A percentile compares a stretch with the other conserved stretches of the same genome.
These are phyloP conservation scores for Beris morrisii DNA, from an alignment of 2,888 invertebrate genomes.

Conservation along the genomic window DNA sequence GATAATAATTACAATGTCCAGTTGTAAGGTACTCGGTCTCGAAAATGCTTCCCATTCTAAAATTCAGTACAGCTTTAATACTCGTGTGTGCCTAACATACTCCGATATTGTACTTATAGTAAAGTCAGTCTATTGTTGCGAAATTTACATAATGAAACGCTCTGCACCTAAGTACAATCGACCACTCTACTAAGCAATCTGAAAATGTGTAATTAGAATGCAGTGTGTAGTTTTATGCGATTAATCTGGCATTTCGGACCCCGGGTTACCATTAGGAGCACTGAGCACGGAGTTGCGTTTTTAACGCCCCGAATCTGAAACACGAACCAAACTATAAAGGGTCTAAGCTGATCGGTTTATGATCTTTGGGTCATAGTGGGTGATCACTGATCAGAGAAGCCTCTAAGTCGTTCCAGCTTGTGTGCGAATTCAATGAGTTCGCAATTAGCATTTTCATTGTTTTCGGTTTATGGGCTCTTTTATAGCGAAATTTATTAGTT, in stretches of 20 bases:
- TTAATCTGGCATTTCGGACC: constrained; percentile 29
- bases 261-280: neutral
- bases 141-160: constrained; percentile 33
- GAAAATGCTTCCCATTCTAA: constrained; percentile 22
- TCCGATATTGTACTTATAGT: constrained; percentile 21
- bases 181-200: neutral
- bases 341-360: constrained; percentile 6
- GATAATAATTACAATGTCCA: constrained; percentile 30
- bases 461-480: constrained; percentile 25
- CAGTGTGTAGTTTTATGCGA: constrained; percentile 19
- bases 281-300: neutral
- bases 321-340: too few relatives aligned
- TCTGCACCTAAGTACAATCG: constrained; percentile 23
- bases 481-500: constrained; percentile 23
- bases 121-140: constrained; percentile 17
- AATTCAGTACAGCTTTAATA: constrained; percentile 19
- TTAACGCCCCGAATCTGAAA: too few relatives aligned
- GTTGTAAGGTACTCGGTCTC: constrained; percentile 10
- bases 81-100: constrained; percentile 10
- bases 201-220: constrained; percentile 30
- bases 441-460: constrained; percentile 30
- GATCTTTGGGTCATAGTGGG: constrained; percentile 6
- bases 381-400: constrained; percentile 17
- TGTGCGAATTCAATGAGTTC: constrained; percentile 25
- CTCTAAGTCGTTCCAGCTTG: constrained; percentile 12